phyloP scores from a whole-genome alignment of 2,888 invertebrate species.

The Spilosoma lubricipeda region DNA sequence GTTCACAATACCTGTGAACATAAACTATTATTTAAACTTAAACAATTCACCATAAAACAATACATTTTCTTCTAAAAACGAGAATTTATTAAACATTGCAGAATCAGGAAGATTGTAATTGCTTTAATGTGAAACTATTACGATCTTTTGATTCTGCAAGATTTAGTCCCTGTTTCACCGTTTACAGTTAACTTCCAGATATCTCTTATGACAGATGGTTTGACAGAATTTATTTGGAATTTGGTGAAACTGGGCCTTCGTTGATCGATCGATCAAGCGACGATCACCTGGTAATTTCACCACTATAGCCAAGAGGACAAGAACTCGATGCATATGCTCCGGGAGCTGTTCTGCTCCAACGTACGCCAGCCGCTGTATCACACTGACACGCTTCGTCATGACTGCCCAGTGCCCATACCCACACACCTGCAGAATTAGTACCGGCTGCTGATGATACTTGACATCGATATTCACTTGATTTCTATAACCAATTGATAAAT shows the following conservation, averaged over 20 bases:
- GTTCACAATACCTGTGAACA: slow-evolving; percentile 78
- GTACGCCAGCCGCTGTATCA: slow-evolving; percentile 85
- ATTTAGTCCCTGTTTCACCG: no score
- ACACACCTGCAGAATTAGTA: slow-evolving; percentile 84
- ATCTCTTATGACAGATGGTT: no score
- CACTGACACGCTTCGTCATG: slow-evolving; percentile 83
- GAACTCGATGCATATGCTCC: slow-evolving; percentile 87
- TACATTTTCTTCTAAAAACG: no score
- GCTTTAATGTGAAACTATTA: background rate
- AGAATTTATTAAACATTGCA: background rate
- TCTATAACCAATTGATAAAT: slow-evolving; percentile 74
- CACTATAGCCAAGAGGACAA: slow-evolving; percentile 84
- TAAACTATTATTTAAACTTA: background rate
- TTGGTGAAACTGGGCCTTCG: no score
- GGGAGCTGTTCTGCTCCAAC: slow-evolving; percentile 89
- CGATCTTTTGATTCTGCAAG: background rate
- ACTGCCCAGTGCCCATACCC: slow-evolving; percentile 88
- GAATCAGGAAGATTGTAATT: no score
- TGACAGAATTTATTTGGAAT: no score
- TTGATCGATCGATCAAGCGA: background rate
- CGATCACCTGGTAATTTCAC: slow-evolving; percentile 74
- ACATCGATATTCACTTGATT: slow-evolving; percentile 92
- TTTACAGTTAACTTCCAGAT: no score
- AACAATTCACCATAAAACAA: background rate
- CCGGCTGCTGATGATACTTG: slow-evolving; percentile 87